These are phyloP conservation scores for Eulimnadia texana DNA, from an alignment of 1,140 invertebrate genomes.

Conservation along the genomic window DNA sequence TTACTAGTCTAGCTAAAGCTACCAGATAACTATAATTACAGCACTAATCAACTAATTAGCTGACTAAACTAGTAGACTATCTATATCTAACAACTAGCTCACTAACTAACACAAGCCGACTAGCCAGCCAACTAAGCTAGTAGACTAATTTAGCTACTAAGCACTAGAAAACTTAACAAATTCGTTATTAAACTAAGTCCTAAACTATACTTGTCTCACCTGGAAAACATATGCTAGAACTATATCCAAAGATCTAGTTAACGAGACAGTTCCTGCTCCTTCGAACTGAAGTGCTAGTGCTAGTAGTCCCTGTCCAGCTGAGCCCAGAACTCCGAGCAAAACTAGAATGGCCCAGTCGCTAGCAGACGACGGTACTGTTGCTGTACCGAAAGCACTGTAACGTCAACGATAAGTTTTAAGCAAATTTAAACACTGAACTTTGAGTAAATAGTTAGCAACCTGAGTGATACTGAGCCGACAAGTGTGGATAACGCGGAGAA, in stretches of 20 bases:
- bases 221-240: slow-evolving; percentile 36
- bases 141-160: no score
- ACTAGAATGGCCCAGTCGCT: slow-evolving; percentile 28
- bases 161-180: no score
- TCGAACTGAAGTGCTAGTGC: slow-evolving; percentile 35
- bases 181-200: no score
- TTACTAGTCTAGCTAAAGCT: no score
- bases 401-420: slow-evolving; percentile 20
- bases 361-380: slow-evolving; percentile 24
- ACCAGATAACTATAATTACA: no score
- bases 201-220: no score
- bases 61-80: no score
- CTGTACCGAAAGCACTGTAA: neutral
- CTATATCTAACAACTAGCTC: no score
- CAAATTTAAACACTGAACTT: slow-evolving; percentile 19
- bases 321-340: slow-evolving; percentile 28
- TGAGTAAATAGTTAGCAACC: slow-evolving; percentile 10
- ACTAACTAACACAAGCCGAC: no score
- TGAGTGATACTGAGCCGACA: slow-evolving; percentile 24
- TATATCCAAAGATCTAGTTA: slow-evolving; percentile 37
- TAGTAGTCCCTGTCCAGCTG: slow-evolving; percentile 34
- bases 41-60: no score
- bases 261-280: slow-evolving; percentile 36
- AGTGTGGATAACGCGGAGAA: slow-evolving; percentile 32
- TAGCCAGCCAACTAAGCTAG: no score